Evolutionary conservation across 2,113 vertebrate genomes (phyloP).

Genomic region (Neoarius graeffei): DNA sequence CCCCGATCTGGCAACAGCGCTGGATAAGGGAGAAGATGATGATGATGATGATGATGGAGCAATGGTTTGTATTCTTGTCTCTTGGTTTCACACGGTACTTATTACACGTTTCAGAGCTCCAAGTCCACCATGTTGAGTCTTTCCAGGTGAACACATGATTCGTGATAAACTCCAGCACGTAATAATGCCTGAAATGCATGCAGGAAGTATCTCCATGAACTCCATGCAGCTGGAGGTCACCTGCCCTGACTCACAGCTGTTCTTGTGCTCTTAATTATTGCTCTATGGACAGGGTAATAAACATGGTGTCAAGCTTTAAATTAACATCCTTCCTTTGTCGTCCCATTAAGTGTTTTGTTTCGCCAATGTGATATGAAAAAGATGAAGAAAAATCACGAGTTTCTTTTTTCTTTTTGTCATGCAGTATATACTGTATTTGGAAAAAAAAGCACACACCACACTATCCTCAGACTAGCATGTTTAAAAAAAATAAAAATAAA

Average conservation of each 20-base stretch:
- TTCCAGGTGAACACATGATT: background rate
- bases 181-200: background rate
- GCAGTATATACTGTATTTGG: background rate
- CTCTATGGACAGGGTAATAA: constrained; percentile 19
- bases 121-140: background rate
- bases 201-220: constrained; percentile 16
- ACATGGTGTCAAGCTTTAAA: constrained; percentile 10
- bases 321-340: background rate
- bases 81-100: background rate
- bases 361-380: background rate
- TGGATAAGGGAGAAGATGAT: too few relatives aligned
- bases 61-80: background rate
- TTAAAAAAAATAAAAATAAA: background rate
- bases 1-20: too few relatives aligned
- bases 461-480: constrained; percentile 12
- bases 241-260: background rate
- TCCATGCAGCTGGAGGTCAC: constrained; percentile 19
- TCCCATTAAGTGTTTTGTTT: background rate
- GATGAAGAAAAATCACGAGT: background rate
- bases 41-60: too few relatives aligned
- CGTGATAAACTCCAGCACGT: constrained; percentile 4
- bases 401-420: background rate
- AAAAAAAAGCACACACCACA: background rate
- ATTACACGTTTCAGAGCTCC: background rate
- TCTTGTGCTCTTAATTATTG: constrained; percentile 16